phyloP scores from a whole-genome alignment of 23 tunicate genomes.

The Ciona savignyi region DNA sequence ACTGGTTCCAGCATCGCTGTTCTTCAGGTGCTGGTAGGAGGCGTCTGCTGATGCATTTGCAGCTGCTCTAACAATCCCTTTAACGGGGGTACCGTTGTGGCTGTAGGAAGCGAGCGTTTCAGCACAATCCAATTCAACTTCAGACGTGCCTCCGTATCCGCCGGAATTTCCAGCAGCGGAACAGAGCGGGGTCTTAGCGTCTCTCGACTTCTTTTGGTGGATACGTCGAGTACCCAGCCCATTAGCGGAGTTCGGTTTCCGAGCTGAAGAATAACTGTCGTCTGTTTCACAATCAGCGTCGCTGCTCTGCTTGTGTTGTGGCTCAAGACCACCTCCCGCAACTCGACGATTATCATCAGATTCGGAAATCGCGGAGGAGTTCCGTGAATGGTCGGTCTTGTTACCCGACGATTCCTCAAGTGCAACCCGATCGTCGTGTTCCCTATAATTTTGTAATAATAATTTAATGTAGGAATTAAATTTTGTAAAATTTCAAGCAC shows the following conservation, averaged over 20 bases:
- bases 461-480: no score
- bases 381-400: constrained; percentile 5
- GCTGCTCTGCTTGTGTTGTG: constrained; percentile 20
- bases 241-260: constrained; percentile 5
- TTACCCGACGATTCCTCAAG: neutral
- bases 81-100: constrained; percentile 15
- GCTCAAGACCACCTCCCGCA: no score
- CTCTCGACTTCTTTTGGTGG: constrained; percentile 10
- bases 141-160: constrained; percentile 38
- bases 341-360: constrained; percentile 32
- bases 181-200: constrained; percentile 7
- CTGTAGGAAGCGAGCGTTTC: constrained; percentile 36
- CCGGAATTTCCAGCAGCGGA: neutral
- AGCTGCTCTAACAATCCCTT: constrained; percentile 20
- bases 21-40: neutral
- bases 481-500: no score
- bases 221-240: neutral
- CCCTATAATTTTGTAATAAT: no score
- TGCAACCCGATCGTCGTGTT: no score
- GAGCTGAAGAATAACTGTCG: constrained; percentile 11
- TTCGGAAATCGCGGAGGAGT: constrained; percentile 38
- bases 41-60: neutral
- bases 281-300: constrained; percentile 57
- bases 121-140: constrained; percentile 38
- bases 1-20: neutral